Evolutionary conservation across 2,797 vertebrate genomes (phyloP), one percentile per base, ranked within the genome.

Genomic region (Sebastes vulpes): DNA sequence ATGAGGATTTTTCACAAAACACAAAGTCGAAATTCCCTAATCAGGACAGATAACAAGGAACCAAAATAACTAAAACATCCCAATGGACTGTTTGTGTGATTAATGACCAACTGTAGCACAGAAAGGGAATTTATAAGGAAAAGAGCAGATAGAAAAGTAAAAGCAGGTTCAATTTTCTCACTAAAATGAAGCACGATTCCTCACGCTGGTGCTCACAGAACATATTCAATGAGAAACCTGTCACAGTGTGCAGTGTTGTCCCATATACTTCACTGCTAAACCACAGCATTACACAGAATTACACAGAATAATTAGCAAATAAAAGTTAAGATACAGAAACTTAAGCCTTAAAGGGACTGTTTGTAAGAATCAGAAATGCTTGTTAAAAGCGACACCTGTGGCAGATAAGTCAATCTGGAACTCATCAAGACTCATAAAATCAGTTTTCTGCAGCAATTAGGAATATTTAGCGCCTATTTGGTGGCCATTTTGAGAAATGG

Each of bases 41-140:
- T 76, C 23, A 28, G 38, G 16, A 26, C 54, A 58, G 42, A 75
- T 70, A 42, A 54, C 16, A 25, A 4, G 2, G 26, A 29, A 65
- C 65, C 72, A 82, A 77, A 86, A 65, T n/a, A 54, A 83, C 58
- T 58, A 11, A 59, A 50, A 31, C 61, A 38, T 73, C 29, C 54
- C 54, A 69, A 0, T 9, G 1, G 29, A 20, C 3, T 29, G 2
- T 25, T 52, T 54, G 12, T 53, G 20, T 54, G 23, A 2, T 10
- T 14, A 6, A 9, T 9, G 20, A 16, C 11, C 54, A 82, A 66
- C 31, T 21, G 9, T 31, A 16, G 31, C 21, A 25, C 23, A 25
- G 21, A 3, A 11, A 38, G 3, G 16, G 1, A 12, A 38, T 9
- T 56, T 14, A 20, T 35, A 3, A 23, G 11, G 16, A 21, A 11